phyloP scores from a whole-genome alignment of 1,140 invertebrate genomes.

The Mylabris phalerata region DNA sequence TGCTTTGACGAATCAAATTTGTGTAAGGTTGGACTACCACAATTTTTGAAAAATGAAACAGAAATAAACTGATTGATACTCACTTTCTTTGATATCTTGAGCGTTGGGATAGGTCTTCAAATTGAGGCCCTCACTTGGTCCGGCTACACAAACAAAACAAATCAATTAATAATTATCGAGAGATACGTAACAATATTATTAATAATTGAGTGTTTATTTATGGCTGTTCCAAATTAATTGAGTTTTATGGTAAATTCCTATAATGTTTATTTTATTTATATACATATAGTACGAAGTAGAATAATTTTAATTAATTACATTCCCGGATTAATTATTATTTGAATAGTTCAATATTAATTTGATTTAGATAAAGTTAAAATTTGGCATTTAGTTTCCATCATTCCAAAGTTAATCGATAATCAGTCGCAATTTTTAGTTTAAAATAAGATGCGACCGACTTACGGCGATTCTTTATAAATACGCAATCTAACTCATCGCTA shows the following conservation, averaged over 20 bases:
- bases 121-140: conserved; percentile 41
- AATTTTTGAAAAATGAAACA: not conserved
- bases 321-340: not conserved
- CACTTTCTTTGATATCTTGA: conserved; percentile 76
- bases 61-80: conserved; percentile 42
- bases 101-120: conserved; percentile 67
- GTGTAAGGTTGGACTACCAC: not conserved
- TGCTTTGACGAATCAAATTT: not conserved
- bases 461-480: not conserved
- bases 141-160: conserved; percentile 22
- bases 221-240: not conserved
- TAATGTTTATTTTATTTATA: not conserved
- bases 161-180: not conserved
- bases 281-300: not conserved
- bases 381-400: not conserved
- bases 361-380: not conserved
- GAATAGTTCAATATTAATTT: not conserved
- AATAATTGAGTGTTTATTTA: conserved; percentile 1
- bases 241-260: not conserved
- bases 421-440: conserved; percentile 3
- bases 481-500: conserved; percentile 46
- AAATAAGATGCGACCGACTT: not conserved
- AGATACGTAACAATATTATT: not conserved
- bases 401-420: conserved; percentile 1
- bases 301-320: not conserved